Base-by-base conservation (phyloP, 2,888 invertebrate genomes). In the Coecobrya sp. region DNA sequence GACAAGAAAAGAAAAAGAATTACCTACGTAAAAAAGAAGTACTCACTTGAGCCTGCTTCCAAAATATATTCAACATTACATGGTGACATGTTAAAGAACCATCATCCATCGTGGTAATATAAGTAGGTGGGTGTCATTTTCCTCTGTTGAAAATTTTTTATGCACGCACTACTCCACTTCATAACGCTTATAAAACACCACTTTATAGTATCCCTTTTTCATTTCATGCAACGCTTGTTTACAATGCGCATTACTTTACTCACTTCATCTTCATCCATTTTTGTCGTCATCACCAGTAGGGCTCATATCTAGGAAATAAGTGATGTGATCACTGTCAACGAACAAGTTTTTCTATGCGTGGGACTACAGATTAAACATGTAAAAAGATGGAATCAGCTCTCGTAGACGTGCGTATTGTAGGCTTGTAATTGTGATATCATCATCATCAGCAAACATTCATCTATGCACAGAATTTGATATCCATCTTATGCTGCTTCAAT, bases 291-390 rank as follows among this genome's bases (percentile, higher is more conserved):
- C 42, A 42, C 7, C 42, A 70, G 7, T 42, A 27, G 8, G 16
- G 70, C 25, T 76, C 25, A 62, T 22, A 62, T 25, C n/a, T 22
- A 22, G 4, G 10, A 11, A 10, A 25, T 62, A 25, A 22, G 13
- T 76, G 62, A 76, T 90, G 76, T 81, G 76, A 91, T 87, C 70
- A 91, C 87, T 91, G 91, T 91, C 91, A 91, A 91, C 91, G 91
- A 91, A 91, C 91, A 91, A 86, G 91, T 86, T 91, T 87, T 89
- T 55, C 65, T 70, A 4, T 81, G 76, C 76, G 85, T 90, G 81
- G 91, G 86, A 91, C 86, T 82, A 55, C 65, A 91, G 86, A 81
- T 91, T 91, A 86, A 8, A 36, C 68, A 52, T 82, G 65, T 89
- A 49, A 49, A 68, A 90, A 82, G 68, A 82, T 82, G 81, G 27